phyloP scores from a whole-genome alignment of 2,797 vertebrate genomes.

The Adelosebastes latens region DNA sequence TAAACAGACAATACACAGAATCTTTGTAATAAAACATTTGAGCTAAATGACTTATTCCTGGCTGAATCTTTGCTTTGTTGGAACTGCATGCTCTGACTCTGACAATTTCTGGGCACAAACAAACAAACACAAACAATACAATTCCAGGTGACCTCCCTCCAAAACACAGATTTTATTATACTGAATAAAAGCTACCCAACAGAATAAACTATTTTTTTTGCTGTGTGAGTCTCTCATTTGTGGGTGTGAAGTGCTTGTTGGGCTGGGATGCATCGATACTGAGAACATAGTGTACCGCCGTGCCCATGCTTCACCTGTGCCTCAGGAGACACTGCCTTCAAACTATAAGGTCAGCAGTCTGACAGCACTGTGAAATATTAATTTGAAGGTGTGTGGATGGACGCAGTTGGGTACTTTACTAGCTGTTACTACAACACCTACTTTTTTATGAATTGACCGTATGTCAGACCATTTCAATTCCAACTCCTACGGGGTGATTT shows the following conservation, averaged over 20 bases:
- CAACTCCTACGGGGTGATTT: background rate
- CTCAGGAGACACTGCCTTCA: constrained; percentile 27
- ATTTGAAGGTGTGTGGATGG: constrained; percentile 51
- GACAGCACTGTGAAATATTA: constrained; percentile 45
- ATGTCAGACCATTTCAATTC: background rate
- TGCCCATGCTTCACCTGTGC: background rate
- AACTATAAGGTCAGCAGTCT: constrained; percentile 37
- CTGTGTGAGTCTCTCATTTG: background rate
- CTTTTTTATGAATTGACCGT: constrained; percentile 2
- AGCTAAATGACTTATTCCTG: background rate
- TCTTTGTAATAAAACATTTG: background rate
- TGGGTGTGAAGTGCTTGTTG: background rate
- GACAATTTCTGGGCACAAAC: background rate
- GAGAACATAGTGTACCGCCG: background rate
- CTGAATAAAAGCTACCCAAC: background rate
- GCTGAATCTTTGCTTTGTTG: background rate
- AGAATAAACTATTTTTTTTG: background rate
- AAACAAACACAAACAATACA: background rate
- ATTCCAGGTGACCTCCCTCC: background rate
- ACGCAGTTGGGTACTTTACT: constrained; percentile 8
- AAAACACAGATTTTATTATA: background rate
- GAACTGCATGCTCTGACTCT: background rate
- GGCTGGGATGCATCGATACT: background rate
- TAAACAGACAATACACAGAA: background rate
- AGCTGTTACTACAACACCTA: background rate